Evolutionary conservation across 1,140 invertebrate species (phyloP).

Genomic region (Zaprionus nigranus): DNA sequence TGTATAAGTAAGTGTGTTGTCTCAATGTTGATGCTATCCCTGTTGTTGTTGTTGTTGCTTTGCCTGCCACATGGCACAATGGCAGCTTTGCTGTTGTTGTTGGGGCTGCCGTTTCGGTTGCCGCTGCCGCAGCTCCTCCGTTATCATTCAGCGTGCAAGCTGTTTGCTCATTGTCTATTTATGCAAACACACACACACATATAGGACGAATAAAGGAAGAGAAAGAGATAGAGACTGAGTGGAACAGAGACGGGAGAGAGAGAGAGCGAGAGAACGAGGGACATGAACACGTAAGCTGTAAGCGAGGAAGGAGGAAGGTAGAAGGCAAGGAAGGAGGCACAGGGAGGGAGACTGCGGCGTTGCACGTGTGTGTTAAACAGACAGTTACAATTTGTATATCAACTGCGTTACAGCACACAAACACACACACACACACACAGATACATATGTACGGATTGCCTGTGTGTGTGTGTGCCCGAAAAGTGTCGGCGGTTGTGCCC

Average conservation of each 20-base stretch:
- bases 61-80: conserved; percentile 35
- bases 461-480: conserved; percentile 2
- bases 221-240: neutral
- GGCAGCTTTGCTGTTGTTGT: conserved; percentile 34
- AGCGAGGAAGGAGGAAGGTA: neutral
- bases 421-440: conserved; percentile 9
- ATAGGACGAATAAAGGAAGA: neutral
- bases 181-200: conserved; percentile 69
- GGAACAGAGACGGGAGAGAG: neutral
- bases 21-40: conserved; percentile 22
- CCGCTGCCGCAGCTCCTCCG: conserved; percentile 57
- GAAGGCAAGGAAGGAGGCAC: neutral
- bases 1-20: conserved; percentile 46
- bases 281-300: conserved; percentile 52
- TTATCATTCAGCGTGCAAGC: conserved; percentile 81
- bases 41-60: conserved; percentile 43
- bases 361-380: conserved; percentile 62
- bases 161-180: conserved; percentile 83
- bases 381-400: conserved; percentile 80
- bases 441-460: neutral
- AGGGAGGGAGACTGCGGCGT: neutral
- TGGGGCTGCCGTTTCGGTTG: conserved; percentile 56
- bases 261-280: neutral
- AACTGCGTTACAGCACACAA: conserved; percentile 30
- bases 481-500: conserved; percentile 34